A percentile compares a stretch with the other conserved stretches of the same genome.
Conservation (phyloP, 2,888 invertebrate species). For the Harpalus rufipes region DNA sequence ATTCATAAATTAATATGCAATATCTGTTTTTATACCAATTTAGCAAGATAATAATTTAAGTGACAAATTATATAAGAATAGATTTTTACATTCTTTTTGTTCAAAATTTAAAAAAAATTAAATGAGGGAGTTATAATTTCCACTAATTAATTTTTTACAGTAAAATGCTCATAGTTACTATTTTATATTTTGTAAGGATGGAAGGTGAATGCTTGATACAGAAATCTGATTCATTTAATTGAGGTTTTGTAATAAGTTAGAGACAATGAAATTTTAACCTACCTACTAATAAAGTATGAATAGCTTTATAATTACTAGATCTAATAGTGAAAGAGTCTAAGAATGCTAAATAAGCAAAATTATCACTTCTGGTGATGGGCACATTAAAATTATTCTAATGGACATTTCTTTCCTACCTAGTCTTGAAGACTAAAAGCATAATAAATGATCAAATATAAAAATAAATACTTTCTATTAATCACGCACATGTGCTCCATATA, state of each 20-base stretch:
- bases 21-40: too few species aligned
- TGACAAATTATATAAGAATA: too few species aligned
- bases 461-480: slow-evolving; percentile 52
- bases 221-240: slow-evolving; percentile 34
- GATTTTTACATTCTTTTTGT: too few species aligned
- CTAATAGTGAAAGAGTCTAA: slow-evolving; percentile 4
- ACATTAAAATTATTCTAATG: not conserved
- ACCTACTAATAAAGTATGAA: slow-evolving; percentile 5
- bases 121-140: too few species aligned
- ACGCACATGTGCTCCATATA: slow-evolving; percentile 33
- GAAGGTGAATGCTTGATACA: slow-evolving; percentile 18
- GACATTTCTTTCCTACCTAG: slow-evolving; percentile 10
- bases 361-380: not conserved
- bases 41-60: too few species aligned
- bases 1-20: too few species aligned
- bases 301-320: not conserved
- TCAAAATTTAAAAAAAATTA: too few species aligned
- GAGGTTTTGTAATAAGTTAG: not conserved
- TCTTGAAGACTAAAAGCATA: slow-evolving; percentile 20
- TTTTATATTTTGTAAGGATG: slow-evolving; percentile 1
- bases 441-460: slow-evolving; percentile 36
- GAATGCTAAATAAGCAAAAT: slow-evolving; percentile 4
- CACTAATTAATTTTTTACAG: not conserved
- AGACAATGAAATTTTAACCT: slow-evolving; percentile 13
- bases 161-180: not conserved